Evolutionary conservation across 2,113 vertebrate genomes (phyloP).

Genomic region (Rhipidura dahli): DNA sequence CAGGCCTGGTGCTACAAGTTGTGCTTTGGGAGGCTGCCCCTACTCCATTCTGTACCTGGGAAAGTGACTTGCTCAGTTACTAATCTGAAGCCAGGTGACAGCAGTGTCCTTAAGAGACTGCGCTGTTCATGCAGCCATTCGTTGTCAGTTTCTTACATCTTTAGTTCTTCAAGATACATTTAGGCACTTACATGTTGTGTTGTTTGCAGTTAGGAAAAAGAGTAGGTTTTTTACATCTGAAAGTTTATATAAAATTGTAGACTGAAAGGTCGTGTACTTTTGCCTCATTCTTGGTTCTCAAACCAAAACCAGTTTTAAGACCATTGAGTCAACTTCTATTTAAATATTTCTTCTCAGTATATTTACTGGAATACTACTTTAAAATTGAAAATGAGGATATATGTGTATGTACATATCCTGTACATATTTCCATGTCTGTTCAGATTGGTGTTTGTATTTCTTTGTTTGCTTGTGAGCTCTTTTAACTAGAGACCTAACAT

Average conservation of each 20-base stretch:
- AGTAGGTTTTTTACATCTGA: background rate
- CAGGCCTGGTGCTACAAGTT: fast-evolving
- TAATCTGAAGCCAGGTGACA: background rate
- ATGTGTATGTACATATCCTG: background rate
- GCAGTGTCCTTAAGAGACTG: background rate
- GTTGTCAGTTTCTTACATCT: background rate
- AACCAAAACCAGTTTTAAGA: background rate
- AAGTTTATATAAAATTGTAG: background rate
- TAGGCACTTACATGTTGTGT: background rate
- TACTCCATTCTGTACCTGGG: background rate
- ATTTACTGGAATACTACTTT: background rate
- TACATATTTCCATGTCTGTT: background rate
- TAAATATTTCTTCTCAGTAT: background rate
- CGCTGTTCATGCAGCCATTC: background rate
- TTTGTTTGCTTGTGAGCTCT: background rate
- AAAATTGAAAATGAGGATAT: background rate
- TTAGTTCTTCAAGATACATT: background rate
- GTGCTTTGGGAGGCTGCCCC: background rate
- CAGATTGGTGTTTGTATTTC: background rate
- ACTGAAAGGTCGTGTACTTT: background rate
- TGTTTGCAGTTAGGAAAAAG: background rate
- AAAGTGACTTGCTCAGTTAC: background rate
- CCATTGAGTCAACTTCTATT: background rate
- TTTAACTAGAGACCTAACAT: background rate
- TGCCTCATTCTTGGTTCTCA: background rate